Percentiles rank a stretch among this genome's conserved stretches.
Conservation (phyloP, 2,888 invertebrate species). For the Latrodectus hesperus region DNA sequence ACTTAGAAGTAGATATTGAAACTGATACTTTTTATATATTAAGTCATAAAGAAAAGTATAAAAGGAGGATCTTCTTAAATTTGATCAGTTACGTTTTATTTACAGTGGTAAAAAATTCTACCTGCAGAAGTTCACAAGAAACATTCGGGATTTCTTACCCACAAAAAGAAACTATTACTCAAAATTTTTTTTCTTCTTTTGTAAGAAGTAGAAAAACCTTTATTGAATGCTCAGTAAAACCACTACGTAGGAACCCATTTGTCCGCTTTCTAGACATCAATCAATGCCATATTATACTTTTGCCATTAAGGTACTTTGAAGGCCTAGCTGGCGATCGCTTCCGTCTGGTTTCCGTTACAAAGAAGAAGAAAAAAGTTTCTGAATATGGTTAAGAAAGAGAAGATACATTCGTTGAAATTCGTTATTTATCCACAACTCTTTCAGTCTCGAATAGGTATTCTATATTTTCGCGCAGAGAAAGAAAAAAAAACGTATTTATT, state of each 20-base stretch:
- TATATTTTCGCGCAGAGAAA: too few relatives aligned
- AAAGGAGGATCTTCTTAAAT: too few relatives aligned
- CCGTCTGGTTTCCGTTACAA: background rate
- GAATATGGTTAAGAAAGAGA: background rate
- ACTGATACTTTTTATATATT: too few relatives aligned
- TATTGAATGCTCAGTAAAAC: conserved; percentile 7
- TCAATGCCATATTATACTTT: conserved; percentile 26
- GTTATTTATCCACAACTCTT: too few relatives aligned
- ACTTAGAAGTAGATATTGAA: too few relatives aligned
- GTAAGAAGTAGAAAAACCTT: background rate
- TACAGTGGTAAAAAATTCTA: too few relatives aligned
- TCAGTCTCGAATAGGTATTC: too few relatives aligned
- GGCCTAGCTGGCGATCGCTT: background rate
- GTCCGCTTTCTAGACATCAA: conserved; percentile 10
- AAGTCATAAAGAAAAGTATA: too few relatives aligned
- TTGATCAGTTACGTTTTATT: too few relatives aligned
- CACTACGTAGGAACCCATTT: conserved; percentile 6
- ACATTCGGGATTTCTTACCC: background rate
- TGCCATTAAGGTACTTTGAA: conserved; percentile 9
- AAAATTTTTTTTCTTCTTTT: background rate
- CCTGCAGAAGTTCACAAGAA: background rate
- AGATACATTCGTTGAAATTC: background rate
- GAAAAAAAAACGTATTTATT: too few relatives aligned
- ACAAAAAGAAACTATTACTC: background rate
- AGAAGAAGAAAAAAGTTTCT: background rate